phyloP scores from a whole-genome alignment of 2,888 invertebrate genomes.

The Cheiracanthium punctorium region DNA sequence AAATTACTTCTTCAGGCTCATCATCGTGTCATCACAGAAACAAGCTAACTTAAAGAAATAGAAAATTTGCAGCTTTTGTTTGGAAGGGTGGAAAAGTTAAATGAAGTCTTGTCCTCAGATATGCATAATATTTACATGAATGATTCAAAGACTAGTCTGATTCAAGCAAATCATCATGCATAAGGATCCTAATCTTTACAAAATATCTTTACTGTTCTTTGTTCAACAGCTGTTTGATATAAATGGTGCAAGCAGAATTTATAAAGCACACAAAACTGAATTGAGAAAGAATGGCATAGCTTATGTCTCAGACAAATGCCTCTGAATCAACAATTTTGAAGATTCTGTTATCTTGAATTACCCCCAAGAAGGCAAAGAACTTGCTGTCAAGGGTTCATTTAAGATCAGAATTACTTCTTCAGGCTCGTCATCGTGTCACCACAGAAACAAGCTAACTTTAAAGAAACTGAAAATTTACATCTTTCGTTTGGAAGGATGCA shows the following conservation, averaged over 20 bases:
- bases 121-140: conserved; percentile 27
- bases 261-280: background rate
- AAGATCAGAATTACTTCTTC: background rate
- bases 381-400: background rate
- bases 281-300: no score
- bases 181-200: no score
- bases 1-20: background rate
- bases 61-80: no score
- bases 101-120: conserved; percentile 30
- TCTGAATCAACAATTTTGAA: conserved; percentile 4
- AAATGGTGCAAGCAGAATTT: background rate
- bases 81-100: background rate
- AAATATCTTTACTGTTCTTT: no score
- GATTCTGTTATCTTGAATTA: background rate
- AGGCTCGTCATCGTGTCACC: conserved; percentile 21
- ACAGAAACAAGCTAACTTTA: background rate
- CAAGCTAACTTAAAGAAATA: no score
- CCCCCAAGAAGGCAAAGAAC: conserved; percentile 26
- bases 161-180: background rate
- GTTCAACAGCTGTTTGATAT: no score
- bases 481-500: no score
- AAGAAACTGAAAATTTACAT: no score
- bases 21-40: conserved; percentile 8
- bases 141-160: conserved; percentile 57
- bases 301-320: conserved; percentile 30